Percentiles rank a stretch among this genome's conserved stretches.
These are phyloP conservation scores for Ephydatia muelleri DNA, from an alignment of 37 sponge, comb jelly and placozoan species.

Conservation along the genomic window DNA sequence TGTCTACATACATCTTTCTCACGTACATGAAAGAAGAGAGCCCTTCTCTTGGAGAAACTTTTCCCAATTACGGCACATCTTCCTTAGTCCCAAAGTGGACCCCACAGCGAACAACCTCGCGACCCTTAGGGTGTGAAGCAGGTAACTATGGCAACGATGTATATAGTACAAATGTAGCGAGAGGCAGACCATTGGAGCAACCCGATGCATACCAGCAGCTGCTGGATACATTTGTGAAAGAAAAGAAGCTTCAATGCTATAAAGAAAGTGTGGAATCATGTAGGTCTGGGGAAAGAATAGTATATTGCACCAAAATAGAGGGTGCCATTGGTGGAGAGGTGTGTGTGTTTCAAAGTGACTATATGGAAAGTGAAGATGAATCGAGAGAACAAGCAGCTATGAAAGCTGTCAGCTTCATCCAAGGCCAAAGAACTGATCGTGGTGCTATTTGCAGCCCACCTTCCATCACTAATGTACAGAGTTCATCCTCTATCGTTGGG, in stretches of 20 bases:
- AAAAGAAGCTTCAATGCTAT: not conserved
- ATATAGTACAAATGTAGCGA: not conserved
- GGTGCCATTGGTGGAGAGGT: not conserved
- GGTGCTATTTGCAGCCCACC: too few species aligned
- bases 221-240: not conserved
- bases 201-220: not conserved
- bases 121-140: not conserved
- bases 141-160: not conserved
- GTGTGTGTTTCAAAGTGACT: not conserved
- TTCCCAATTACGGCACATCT: not conserved
- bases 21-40: too few species aligned
- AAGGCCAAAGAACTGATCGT: not conserved
- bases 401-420: not conserved
- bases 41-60: too few species aligned
- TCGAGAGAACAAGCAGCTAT: not conserved
- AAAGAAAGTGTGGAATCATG: not conserved
- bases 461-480: too few species aligned
- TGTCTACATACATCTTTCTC: too few species aligned
- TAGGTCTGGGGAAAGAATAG: not conserved
- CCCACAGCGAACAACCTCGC: not conserved
- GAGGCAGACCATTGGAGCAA: not conserved
- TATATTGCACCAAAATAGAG: not conserved
- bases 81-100: not conserved
- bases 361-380: not conserved
- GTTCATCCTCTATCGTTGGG: too few species aligned